phyloP scores from a whole-genome alignment of 1,140 invertebrate genomes.

The Asobara japonica region DNA sequence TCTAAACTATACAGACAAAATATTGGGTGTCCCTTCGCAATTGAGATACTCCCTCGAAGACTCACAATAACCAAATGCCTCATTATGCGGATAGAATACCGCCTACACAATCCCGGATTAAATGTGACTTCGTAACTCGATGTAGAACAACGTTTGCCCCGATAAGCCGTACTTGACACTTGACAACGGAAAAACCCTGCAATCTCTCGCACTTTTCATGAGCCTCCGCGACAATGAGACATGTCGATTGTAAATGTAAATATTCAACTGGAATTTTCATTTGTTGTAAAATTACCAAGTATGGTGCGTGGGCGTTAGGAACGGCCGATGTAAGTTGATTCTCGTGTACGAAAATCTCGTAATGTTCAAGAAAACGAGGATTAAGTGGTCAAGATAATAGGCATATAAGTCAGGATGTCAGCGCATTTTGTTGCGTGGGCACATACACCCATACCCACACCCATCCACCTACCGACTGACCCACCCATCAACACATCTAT shows the following conservation, averaged over 20 bases:
- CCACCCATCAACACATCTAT: too few relatives aligned
- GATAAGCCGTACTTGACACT: background rate
- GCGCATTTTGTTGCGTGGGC: background rate
- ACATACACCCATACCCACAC: too few relatives aligned
- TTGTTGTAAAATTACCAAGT: background rate
- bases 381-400: constrained; percentile 46
- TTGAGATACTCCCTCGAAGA: too few relatives aligned
- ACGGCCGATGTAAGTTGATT: constrained; percentile 8
- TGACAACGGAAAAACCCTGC: background rate
- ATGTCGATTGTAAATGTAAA: constrained; percentile 1
- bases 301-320: background rate
- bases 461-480: too few relatives aligned
- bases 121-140: background rate
- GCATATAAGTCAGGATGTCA: constrained; percentile 27
- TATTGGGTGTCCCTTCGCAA: too few relatives aligned
- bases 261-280: background rate
- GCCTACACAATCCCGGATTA: background rate
- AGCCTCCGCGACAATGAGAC: background rate
- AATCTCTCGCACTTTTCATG: background rate
- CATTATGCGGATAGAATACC: background rate
- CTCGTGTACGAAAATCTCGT: constrained; percentile 15
- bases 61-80: too few relatives aligned
- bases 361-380: constrained; percentile 29
- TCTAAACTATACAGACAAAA: too few relatives aligned
- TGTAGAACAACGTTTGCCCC: background rate